Conservation (phyloP, 2,888 invertebrate species). For the Cheilosia vernalis region DNA sequence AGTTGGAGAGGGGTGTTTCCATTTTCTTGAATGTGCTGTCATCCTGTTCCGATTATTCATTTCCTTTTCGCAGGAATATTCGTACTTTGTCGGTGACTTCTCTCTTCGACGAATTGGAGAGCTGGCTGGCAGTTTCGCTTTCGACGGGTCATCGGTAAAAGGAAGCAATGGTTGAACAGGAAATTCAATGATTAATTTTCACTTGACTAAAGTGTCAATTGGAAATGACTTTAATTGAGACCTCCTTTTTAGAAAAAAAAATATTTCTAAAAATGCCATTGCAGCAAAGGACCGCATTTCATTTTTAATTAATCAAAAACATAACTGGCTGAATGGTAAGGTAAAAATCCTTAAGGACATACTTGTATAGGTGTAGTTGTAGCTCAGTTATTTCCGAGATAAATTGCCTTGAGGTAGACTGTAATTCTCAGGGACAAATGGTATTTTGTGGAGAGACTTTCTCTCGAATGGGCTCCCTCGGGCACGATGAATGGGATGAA, state of each 20-base stretch:
- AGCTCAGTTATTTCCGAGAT: conserved; percentile 59
- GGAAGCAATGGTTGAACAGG: conserved; percentile 15
- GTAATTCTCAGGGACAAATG: conserved; percentile 48
- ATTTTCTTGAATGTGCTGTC: conserved; percentile 55
- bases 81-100: conserved; percentile 11
- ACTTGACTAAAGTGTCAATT: conserved; percentile 57
- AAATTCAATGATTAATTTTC: conserved; percentile 61
- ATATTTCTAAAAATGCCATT: not conserved
- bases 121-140: not conserved
- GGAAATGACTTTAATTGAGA: conserved; percentile 26
- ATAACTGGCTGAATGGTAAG: conserved; percentile 56
- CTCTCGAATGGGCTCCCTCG: conserved; percentile 22
- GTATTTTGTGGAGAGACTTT: conserved; percentile 43
- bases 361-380: conserved; percentile 50
- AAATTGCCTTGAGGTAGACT: conserved; percentile 71
- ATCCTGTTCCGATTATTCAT: conserved; percentile 65
- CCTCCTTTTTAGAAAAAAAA: conserved; percentile 8
- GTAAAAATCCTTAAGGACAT: conserved; percentile 40
- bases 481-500: conserved; percentile 55
- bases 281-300: conserved; percentile 4
- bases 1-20: conserved; percentile 4
- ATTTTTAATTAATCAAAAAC: conserved; percentile 55
- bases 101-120: conserved; percentile 15
- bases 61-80: conserved; percentile 35
- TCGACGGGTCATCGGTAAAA: conserved; percentile 1